phyloP scores from a whole-genome alignment of 2,888 invertebrate genomes.

The Cheilosia urbana region DNA sequence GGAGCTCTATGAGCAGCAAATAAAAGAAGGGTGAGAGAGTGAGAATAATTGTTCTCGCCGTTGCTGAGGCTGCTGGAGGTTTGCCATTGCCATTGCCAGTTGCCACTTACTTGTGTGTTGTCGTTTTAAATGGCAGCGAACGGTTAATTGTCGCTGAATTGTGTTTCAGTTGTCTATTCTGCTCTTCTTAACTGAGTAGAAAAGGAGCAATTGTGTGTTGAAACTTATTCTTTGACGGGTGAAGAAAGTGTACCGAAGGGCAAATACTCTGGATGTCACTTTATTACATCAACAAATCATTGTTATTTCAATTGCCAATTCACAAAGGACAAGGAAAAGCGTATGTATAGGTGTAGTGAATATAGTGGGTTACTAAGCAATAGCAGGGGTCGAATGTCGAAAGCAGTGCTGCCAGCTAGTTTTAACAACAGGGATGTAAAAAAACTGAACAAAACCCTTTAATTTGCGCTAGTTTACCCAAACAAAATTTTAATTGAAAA shows the following conservation, averaged over 20 bases:
- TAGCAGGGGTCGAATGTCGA: too few relatives aligned
- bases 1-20: conserved; percentile 3
- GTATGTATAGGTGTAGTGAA: too few relatives aligned
- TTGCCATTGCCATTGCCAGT: conserved; percentile 26
- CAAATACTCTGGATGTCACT: neutral
- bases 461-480: too few relatives aligned
- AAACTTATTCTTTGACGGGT: neutral
- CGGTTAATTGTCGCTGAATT: conserved; percentile 26
- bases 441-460: too few relatives aligned
- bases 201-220: neutral
- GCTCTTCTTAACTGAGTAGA: conserved; percentile 5
- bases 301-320: too few relatives aligned
- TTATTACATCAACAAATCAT: too few relatives aligned
- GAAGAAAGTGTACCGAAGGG: conserved; percentile 16
- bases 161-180: conserved; percentile 24
- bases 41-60: neutral
- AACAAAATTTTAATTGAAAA: too few relatives aligned
- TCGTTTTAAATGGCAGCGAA: conserved; percentile 26
- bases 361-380: too few relatives aligned
- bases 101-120: conserved; percentile 10
- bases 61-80: conserved; percentile 10
- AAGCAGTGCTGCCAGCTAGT: too few relatives aligned
- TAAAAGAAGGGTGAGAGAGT: neutral
- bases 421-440: too few relatives aligned
- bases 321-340: too few relatives aligned